Evolutionary conservation across 2,113 vertebrate genomes (phyloP).

Genomic region (Corythornis madagascariensis): DNA sequence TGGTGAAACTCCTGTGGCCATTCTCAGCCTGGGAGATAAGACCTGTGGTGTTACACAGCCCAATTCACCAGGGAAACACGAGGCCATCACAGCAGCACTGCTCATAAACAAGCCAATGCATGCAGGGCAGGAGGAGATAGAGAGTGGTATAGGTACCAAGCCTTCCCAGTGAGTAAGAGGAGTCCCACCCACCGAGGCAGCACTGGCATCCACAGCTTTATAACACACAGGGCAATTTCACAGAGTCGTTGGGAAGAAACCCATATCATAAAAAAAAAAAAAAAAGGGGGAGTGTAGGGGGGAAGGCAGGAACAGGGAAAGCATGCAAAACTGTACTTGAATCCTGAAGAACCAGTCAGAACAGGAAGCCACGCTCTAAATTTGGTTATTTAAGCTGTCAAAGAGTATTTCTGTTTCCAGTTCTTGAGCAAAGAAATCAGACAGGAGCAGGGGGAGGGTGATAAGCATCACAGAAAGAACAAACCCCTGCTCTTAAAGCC

Average conservation of each 20-base stretch:
- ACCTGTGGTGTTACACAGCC: neutral
- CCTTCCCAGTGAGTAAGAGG: conserved; percentile 4
- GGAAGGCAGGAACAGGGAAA: conserved; percentile 39
- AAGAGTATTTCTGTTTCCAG: conserved; percentile 62
- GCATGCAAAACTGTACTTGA: conserved; percentile 35
- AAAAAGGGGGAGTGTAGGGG: neutral
- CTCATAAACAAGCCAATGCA: conserved; percentile 43
- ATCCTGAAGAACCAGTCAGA: conserved; percentile 66
- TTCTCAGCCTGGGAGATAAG: neutral
- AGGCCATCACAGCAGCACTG: neutral
- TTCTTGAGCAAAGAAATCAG: conserved; percentile 49
- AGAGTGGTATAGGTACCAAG: neutral
- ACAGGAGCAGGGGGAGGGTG: neutral
- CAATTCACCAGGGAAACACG: neutral
- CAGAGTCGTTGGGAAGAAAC: conserved; percentile 17
- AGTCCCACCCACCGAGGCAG: conserved; percentile 47
- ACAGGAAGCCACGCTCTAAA: conserved; percentile 57
- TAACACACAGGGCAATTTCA: neutral
- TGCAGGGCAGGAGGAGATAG: neutral
- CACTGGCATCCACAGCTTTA: neutral
- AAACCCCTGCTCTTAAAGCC: conserved; percentile 30
- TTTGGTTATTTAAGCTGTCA: conserved; percentile 67
- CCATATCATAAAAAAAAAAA: neutral
- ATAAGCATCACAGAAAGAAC: conserved; percentile 55
- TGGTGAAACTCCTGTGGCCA: neutral